Evolutionary conservation across 2,113 vertebrate species (phyloP).

Genomic region (Platycercus adscitus): DNA sequence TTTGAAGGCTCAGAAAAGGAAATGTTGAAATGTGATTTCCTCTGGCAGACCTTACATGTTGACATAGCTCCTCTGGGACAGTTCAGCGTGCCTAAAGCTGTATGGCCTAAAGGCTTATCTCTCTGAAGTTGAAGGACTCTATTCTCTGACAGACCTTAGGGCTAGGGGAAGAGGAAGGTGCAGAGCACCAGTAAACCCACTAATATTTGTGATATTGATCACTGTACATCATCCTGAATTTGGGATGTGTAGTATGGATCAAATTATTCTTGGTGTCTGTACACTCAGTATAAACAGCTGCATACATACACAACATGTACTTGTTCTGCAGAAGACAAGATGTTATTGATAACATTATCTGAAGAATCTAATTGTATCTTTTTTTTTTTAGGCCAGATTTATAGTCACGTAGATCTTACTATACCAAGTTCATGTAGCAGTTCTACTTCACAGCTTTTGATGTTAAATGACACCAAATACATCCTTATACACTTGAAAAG

Average conservation of each 20-base stretch:
- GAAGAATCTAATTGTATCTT: background rate
- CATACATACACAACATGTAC: background rate
- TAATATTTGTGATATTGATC: background rate
- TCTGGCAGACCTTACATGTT: background rate
- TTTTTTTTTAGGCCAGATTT: background rate
- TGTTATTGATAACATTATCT: background rate
- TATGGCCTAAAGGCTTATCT: background rate
- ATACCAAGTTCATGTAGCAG: background rate
- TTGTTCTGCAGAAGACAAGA: background rate
- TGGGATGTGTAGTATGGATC: background rate
- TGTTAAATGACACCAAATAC: background rate
- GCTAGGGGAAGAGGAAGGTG: background rate
- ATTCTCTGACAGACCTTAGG: background rate
- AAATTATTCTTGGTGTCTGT: background rate
- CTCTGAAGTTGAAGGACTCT: background rate
- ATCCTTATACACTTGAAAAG: background rate
- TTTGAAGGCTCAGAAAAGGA: background rate
- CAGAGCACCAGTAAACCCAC: fast-evolving
- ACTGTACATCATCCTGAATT: background rate
- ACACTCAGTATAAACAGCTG: background rate
- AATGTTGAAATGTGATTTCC: conserved; percentile 4
- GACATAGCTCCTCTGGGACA: background rate
- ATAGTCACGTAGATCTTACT: background rate
- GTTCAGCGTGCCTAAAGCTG: background rate
- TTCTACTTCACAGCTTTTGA: background rate